These are phyloP conservation scores for Nezara viridula DNA, from an alignment of 2,888 invertebrate species.

Conservation along the genomic window DNA sequence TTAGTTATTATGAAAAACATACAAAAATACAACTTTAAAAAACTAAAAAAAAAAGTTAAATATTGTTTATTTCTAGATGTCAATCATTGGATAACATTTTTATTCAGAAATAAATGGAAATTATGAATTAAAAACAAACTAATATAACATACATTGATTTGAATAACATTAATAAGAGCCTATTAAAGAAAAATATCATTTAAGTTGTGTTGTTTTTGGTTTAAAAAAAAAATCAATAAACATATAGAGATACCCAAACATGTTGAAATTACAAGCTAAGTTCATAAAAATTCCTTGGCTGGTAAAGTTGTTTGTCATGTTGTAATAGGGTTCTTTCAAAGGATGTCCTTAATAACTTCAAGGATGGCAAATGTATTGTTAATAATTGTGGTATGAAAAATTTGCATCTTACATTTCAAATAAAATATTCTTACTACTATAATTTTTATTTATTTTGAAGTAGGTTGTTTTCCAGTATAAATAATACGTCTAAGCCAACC, in stretches of 20 bases:
- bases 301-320: constrained; percentile 39
- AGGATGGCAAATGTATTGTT: constrained; percentile 42
- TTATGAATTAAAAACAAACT: not conserved
- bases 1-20: not conserved
- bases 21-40: not conserved
- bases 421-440: not conserved
- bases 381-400: not conserved
- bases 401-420: not conserved
- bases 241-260: not conserved
- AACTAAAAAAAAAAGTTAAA: not conserved
- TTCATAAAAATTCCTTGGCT: constrained; percentile 42
- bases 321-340: constrained; percentile 20
- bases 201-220: not conserved
- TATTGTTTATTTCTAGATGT: not conserved
- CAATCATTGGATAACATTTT: not conserved
- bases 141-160: not conserved
- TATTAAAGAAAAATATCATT: not conserved
- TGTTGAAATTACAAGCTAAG: constrained; percentile 1
- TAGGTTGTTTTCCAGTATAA: not conserved
- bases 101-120: not conserved
- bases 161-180: not conserved
- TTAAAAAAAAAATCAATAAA: not conserved
- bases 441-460: not conserved
- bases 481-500: not conserved
- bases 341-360: constrained; percentile 49